phyloP scores from a whole-genome alignment of 2,797 vertebrate species.

The Ataeniobius toweri region DNA sequence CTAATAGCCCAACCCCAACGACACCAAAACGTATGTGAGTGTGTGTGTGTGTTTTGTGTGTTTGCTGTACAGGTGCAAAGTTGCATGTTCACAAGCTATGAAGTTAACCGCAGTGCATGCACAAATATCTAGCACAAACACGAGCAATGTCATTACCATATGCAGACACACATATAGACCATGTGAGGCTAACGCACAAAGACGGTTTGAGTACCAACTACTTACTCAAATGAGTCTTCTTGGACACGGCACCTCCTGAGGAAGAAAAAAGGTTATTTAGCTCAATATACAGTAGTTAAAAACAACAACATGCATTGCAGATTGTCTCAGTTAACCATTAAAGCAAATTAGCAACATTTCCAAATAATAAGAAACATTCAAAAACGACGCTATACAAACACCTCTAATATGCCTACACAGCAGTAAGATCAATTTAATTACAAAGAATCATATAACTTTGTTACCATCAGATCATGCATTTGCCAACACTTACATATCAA shows the following conservation, averaged over 20 bases:
- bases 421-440: background rate
- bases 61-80: slow-evolving; percentile 69
- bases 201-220: slow-evolving; percentile 21
- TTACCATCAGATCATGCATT: background rate
- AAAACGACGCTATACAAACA: background rate
- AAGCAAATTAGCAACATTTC: background rate
- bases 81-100: slow-evolving; percentile 55
- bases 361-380: background rate
- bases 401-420: background rate
- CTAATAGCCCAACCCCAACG: slow-evolving; percentile 57
- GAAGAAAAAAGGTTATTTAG: slow-evolving; percentile 13
- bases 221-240: slow-evolving; percentile 77
- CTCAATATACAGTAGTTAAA: slow-evolving; percentile 4
- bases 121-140: slow-evolving; percentile 78
- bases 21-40: slow-evolving; percentile 31
- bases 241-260: slow-evolving; percentile 66
- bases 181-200: slow-evolving; percentile 20
- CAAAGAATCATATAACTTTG: no score
- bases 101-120: slow-evolving; percentile 67
- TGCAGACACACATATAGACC: slow-evolving; percentile 16
- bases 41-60: slow-evolving; percentile 12
- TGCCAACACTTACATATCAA: background rate
- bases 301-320: background rate
- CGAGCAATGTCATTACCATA: slow-evolving; percentile 42
- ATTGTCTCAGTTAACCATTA: slow-evolving; percentile 1